A percentile compares a stretch with the other conserved stretches of the same genome.
Evolutionary conservation across 2,888 invertebrate species (phyloP).

Genomic region (Heliconius sara): DNA sequence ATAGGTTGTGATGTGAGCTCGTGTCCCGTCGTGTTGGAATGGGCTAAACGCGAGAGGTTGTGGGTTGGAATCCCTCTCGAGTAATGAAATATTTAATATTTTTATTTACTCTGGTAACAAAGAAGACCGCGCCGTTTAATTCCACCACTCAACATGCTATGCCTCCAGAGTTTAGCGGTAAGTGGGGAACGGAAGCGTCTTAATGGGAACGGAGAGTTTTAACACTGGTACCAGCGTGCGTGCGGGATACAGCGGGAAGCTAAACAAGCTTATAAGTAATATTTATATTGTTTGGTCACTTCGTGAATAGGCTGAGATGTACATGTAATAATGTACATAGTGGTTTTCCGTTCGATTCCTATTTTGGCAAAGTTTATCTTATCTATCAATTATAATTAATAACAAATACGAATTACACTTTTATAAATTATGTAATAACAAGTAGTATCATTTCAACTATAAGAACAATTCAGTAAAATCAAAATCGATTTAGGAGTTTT

Average conservation of each 20-base stretch:
- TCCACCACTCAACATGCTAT: background rate
- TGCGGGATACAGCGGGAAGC: too few relatives aligned
- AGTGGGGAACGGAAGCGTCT: too few relatives aligned
- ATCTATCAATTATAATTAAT: background rate
- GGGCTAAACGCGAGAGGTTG: background rate
- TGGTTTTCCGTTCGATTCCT: too few relatives aligned
- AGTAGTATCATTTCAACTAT: too few relatives aligned
- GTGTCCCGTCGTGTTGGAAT: background rate
- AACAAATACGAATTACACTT: background rate
- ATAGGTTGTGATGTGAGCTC: background rate
- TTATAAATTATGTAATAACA: background rate
- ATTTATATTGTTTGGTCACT: too few relatives aligned
- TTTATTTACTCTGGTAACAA: background rate
- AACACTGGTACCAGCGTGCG: too few relatives aligned
- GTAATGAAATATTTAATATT: background rate
- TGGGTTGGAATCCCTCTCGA: background rate
- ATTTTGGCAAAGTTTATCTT: background rate
- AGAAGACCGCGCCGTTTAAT: background rate
- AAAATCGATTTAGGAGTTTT: too few relatives aligned
- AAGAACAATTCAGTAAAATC: too few relatives aligned
- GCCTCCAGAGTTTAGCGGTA: background rate
- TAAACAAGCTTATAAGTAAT: too few relatives aligned
- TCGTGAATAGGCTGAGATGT: too few relatives aligned
- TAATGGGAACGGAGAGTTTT: too few relatives aligned
- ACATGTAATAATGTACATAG: too few relatives aligned